Evolutionary conservation across 2,113 vertebrate species (phyloP).

Genomic region (Cinclus cinclus): DNA sequence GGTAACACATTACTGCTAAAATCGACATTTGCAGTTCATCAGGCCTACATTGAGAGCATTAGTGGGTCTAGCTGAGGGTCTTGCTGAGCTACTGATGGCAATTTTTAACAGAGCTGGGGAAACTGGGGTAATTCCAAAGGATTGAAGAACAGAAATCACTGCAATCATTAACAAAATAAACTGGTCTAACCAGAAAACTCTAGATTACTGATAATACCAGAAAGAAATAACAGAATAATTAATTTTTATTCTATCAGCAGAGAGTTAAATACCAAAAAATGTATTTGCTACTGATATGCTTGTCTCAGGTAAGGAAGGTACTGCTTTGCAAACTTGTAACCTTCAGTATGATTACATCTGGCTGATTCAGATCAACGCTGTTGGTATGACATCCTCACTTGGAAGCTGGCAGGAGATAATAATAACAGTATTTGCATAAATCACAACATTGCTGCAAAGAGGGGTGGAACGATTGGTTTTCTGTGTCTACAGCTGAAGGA

Average conservation of each 20-base stretch:
- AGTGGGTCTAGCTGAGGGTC: not conserved
- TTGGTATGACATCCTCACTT: not conserved
- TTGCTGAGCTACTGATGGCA: not conserved
- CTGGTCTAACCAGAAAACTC: not conserved
- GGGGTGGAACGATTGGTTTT: not conserved
- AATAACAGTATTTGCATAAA: not conserved
- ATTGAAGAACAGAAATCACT: not conserved
- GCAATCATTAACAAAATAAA: not conserved
- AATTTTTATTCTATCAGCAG: not conserved
- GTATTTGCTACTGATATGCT: not conserved
- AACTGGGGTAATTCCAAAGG: not conserved
- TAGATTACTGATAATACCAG: not conserved
- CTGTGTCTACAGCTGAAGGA: fast-evolving
- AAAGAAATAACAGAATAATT: not conserved
- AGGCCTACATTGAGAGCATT: not conserved
- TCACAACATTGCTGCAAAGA: not conserved
- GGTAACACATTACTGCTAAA: not conserved
- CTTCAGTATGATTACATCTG: not conserved
- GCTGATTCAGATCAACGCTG: not conserved
- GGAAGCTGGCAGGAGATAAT: not conserved
- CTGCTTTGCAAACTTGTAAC: not conserved
- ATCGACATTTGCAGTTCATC: not conserved
- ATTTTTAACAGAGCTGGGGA: not conserved
- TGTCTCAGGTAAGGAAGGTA: not conserved
- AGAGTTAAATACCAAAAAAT: not conserved